phyloP scores from a whole-genome alignment of 2,797 vertebrate species.

The Staurois parvus region DNA sequence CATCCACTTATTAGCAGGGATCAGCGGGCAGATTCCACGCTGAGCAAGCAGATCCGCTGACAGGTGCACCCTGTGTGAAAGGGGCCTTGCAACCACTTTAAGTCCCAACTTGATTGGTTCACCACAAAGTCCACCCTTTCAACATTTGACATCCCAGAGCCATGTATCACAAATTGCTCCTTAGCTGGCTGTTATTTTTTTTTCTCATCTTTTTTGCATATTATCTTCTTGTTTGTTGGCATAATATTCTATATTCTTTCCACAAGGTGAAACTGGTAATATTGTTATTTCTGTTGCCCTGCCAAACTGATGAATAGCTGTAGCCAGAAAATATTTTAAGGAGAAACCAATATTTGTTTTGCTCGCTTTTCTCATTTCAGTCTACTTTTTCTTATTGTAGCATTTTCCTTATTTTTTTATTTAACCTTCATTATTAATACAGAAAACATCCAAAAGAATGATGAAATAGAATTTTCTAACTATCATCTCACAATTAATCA shows the following conservation, averaged over 20 bases:
- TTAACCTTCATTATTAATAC: not conserved
- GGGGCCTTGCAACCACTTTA: too few relatives aligned
- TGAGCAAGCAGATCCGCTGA: too few relatives aligned
- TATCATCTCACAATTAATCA: constrained; percentile 24
- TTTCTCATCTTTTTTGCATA: too few relatives aligned
- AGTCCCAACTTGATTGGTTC: too few relatives aligned
- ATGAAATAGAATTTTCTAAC: not conserved
- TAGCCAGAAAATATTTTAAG: not conserved
- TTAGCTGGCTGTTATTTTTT: too few relatives aligned
- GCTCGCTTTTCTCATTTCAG: not conserved
- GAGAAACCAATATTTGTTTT: not conserved
- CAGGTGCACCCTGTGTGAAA: too few relatives aligned
- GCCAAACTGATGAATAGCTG: not conserved
- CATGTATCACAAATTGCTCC: too few relatives aligned
- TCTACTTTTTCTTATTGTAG: not conserved
- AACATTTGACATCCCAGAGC: too few relatives aligned
- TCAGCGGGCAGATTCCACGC: too few relatives aligned
- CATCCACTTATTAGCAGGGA: too few relatives aligned
- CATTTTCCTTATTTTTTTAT: not conserved
- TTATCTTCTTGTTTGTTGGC: too few relatives aligned
- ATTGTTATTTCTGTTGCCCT: not conserved
- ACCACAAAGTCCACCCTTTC: too few relatives aligned
- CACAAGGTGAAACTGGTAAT: not conserved
- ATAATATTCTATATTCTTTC: not conserved
- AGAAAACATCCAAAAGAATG: not conserved